Base-by-base conservation (phyloP, 2,113 vertebrate genomes). In the Leptosomus discolor region DNA sequence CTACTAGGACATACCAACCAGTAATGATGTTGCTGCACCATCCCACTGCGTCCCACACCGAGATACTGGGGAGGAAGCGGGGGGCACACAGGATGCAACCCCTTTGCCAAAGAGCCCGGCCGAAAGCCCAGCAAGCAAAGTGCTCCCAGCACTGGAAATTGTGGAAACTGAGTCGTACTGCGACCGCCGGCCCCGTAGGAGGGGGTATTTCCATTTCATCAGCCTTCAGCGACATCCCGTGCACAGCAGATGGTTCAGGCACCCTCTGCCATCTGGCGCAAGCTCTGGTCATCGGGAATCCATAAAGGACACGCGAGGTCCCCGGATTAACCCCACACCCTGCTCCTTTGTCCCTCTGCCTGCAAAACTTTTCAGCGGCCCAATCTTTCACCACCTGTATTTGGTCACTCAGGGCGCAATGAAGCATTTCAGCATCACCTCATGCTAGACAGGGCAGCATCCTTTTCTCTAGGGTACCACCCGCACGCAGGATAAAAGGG, bases 371-470 rank as follows among this genome's bases (percentile, higher is more conserved):
- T 3, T 48, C 75, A 56, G 61, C 26, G 58, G 50, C 24, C n/a
- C 9, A 1, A 50, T 65, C 53, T 16, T 24, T 17, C 8, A 7
- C 17, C 24, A 6, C 57, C 48, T 22, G 20, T 0, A 63, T 20
- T 24, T 0, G 0, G 43, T 43, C 34, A 36, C 46, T 32, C 20
- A 29, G 57, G 21, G 50, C 0, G 1, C 1, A 0, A 61, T 1
- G 22, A 48, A 61, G 11, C 0, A 1, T 36, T 77, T 73, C 41
- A 19, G 51, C 39, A 15, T 30, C 37, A 9, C 12, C 9, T 23
- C 0, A 0, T 14, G n/a, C n/a, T 15, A 53, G 19, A 23, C 3
- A 11, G 46, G 46, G 53, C 61, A 69, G 36, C 8, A 36, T 3
- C 43, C 36, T 63, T 58, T 32, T 17, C 77, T 37, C 45, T 9